A percentile compares a stretch with the other conserved stretches of the same genome.
Conservation (phyloP, 2,113 vertebrate species). For the Ptilonorhynchus violaceus region DNA sequence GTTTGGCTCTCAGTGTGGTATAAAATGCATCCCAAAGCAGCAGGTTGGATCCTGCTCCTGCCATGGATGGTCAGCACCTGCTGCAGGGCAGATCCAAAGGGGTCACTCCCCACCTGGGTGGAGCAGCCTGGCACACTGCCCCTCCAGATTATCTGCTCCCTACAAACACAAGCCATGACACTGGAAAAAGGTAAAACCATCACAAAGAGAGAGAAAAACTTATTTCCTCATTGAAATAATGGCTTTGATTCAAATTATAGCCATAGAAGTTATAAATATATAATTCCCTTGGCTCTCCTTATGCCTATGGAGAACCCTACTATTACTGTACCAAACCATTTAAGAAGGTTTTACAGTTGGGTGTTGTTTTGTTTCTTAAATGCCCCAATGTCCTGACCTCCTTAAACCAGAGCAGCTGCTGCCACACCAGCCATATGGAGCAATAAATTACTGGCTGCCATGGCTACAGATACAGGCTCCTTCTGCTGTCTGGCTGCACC, state of each 20-base stretch:
- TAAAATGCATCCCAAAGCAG: neutral
- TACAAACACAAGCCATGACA: fast-evolving
- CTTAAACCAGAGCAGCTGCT: slow-evolving; percentile 62
- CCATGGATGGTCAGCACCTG: neutral
- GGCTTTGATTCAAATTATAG: neutral
- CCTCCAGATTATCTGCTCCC: neutral
- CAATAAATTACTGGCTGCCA: slow-evolving; percentile 61
- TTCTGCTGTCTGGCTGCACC: slow-evolving; percentile 50
- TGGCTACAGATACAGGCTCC: slow-evolving; percentile 44
- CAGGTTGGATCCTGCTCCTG: neutral
- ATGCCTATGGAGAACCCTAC: neutral
- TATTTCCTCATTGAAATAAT: neutral
- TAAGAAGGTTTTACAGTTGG: neutral
- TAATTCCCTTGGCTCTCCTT: neutral
- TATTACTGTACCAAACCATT: neutral
- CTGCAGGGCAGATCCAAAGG: neutral
- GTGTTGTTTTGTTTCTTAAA: slow-evolving; percentile 25
- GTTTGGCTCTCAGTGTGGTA: neutral
- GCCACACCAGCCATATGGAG: slow-evolving; percentile 66
- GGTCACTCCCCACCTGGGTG: neutral
- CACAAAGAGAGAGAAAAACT: neutral
- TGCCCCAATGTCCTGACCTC: slow-evolving; percentile 36
- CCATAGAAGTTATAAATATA: neutral
- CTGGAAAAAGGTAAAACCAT: neutral
- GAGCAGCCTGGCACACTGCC: fast-evolving